These are phyloP conservation scores for Amazona vittata DNA, from an alignment of 2,113 vertebrate species.

Conservation along the genomic window DNA sequence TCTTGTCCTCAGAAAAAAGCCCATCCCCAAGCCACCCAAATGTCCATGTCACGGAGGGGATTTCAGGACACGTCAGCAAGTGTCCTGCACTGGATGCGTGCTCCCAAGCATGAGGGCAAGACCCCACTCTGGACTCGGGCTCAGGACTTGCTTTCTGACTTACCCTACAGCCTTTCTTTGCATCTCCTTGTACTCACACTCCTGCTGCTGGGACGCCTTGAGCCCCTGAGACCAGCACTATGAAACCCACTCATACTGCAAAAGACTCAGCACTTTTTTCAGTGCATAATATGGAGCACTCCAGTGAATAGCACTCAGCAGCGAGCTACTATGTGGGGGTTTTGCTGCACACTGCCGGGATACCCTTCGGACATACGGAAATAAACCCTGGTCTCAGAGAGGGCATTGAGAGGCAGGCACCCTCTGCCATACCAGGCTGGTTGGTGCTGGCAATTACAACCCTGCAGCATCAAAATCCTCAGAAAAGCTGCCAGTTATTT, in stretches of 20 bases:
- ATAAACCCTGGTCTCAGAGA: background rate
- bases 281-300: rapidly evolving
- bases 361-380: rapidly evolving
- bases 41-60: rapidly evolving
- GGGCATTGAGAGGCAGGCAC: background rate
- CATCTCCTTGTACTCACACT: rapidly evolving
- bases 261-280: rapidly evolving
- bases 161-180: background rate
- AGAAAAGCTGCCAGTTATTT: background rate
- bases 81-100: background rate
- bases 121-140: rapidly evolving
- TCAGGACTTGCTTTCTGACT: background rate
- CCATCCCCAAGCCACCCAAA: background rate
- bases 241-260: background rate
- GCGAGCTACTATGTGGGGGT: rapidly evolving
- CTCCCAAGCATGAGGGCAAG: rapidly evolving
- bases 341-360: rapidly evolving
- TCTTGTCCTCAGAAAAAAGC: background rate
- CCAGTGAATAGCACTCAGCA: rapidly evolving
- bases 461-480: background rate
- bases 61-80: background rate
- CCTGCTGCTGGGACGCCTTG: rapidly evolving
- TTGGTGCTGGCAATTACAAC: background rate
- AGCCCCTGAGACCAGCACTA: background rate
- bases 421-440: background rate